These are phyloP conservation scores for Phacellophora camtschatica DNA, from an alignment of 30 jellyfish, hydroid and myxozoan genomes.

Conservation along the genomic window DNA sequence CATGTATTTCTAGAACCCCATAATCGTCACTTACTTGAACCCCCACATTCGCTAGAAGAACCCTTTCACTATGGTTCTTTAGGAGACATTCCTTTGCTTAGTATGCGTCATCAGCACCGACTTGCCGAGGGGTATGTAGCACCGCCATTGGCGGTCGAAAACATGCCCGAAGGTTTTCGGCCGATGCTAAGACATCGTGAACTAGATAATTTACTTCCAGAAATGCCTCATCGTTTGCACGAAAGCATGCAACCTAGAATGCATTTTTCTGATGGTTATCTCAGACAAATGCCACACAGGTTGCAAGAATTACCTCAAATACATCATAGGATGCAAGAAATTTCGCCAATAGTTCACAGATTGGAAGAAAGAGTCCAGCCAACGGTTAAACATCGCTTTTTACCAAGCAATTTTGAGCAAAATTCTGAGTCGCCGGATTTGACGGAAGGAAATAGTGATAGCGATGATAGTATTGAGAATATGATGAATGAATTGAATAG, in stretches of 20 bases:
- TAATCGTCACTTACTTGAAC: conserved; percentile 7
- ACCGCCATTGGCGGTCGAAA: background rate
- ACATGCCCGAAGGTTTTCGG: background rate
- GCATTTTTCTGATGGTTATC: conserved; percentile 10
- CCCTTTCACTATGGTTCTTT: conserved; percentile 38
- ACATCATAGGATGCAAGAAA: conserved; percentile 10
- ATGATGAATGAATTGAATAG: conserved; percentile 58
- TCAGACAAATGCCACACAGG: background rate
- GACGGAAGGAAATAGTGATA: background rate
- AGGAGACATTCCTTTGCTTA: conserved; percentile 50
- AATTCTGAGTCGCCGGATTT: background rate
- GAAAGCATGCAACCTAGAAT: background rate
- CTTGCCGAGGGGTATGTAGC: conserved; percentile 32
- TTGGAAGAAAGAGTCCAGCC: background rate
- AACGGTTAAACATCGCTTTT: background rate
- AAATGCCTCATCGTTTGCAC: conserved; percentile 8
- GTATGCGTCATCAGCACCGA: conserved; percentile 32
- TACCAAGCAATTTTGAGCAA: background rate
- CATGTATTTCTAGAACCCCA: conserved; percentile 46
- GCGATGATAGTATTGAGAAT: conserved; percentile 54
- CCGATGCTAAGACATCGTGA: background rate
- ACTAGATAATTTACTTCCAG: conserved; percentile 7
- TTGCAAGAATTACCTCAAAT: conserved; percentile 12
- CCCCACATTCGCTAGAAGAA: background rate
- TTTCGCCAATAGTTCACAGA: background rate